phyloP scores from a whole-genome alignment of 2,888 invertebrate species.

The Trichopoda pennipes region DNA sequence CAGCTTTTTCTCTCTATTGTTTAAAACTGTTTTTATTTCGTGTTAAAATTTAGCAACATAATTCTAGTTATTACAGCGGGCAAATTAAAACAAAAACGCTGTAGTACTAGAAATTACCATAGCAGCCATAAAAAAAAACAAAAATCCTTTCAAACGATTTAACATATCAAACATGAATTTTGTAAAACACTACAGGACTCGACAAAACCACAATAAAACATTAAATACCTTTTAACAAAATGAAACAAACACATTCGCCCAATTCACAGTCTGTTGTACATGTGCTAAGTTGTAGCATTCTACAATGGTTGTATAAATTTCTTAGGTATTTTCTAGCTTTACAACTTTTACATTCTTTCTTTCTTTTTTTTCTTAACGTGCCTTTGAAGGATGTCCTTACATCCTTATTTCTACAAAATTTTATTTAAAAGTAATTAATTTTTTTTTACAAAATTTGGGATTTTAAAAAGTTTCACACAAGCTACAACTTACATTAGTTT shows the following conservation, averaged over 20 bases:
- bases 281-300: no score
- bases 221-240: constrained; percentile 61
- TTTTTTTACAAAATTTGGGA: no score
- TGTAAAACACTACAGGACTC: constrained; percentile 21
- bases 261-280: no score
- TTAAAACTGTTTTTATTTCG: not conserved
- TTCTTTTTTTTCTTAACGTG: not conserved
- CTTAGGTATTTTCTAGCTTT: not conserved
- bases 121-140: not conserved
- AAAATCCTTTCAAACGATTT: constrained; percentile 62
- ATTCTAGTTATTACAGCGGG: not conserved
- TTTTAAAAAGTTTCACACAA: no score
- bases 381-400: no score
- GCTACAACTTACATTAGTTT: no score
- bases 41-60: constrained; percentile 1
- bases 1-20: not conserved
- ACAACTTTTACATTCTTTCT: constrained; percentile 10
- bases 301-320: no score
- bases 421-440: no score
- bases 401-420: no score
- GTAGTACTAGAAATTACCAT: constrained; percentile 7
- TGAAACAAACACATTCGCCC: not conserved
- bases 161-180: constrained; percentile 60
- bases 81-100: no score
- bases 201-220: constrained; percentile 57